Conservation (phyloP, 2,113 vertebrate genomes). For the Opisthocomus hoazin region DNA sequence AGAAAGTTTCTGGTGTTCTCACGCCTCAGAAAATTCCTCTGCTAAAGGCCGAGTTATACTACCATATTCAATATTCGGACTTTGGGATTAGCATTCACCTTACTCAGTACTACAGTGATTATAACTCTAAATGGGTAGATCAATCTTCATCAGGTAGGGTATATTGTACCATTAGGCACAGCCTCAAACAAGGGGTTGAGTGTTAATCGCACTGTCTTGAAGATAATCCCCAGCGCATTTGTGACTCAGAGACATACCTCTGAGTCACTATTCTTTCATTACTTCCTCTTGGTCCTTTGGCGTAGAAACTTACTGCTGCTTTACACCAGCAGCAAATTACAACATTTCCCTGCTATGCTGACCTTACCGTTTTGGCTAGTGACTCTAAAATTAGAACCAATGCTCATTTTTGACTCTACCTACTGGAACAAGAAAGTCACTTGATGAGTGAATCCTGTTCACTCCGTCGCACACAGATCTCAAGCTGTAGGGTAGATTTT, state of each 20-base stretch:
- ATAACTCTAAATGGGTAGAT: not conserved
- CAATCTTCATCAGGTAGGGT: not conserved
- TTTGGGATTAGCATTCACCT: not conserved
- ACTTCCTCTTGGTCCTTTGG: not conserved
- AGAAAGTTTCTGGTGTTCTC: not conserved
- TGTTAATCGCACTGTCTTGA: not conserved
- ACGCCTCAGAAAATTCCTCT: not conserved
- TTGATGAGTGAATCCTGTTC: not conserved
- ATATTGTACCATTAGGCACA: not conserved
- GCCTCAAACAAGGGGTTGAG: not conserved
- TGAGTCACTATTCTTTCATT: slow-evolving; percentile 23
- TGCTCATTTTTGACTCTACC: not conserved
- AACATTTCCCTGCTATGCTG: slow-evolving; percentile 17
- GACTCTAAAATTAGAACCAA: not conserved
- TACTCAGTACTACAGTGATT: not conserved
- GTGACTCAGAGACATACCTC: not conserved
- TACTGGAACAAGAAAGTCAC: slow-evolving; percentile 3
- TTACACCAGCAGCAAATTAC: slow-evolving; percentile 7
- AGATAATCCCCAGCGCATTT: not conserved
- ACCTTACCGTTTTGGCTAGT: not conserved
- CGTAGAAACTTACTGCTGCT: not conserved
- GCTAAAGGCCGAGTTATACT: not conserved
- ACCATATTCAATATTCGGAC: not conserved
- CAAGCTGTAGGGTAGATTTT: not conserved
- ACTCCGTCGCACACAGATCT: not conserved